Evolutionary conservation across 1,140 invertebrate species (phyloP), one percentile per base, ranked within the genome.

Genomic region (Eumaeus atala): DNA sequence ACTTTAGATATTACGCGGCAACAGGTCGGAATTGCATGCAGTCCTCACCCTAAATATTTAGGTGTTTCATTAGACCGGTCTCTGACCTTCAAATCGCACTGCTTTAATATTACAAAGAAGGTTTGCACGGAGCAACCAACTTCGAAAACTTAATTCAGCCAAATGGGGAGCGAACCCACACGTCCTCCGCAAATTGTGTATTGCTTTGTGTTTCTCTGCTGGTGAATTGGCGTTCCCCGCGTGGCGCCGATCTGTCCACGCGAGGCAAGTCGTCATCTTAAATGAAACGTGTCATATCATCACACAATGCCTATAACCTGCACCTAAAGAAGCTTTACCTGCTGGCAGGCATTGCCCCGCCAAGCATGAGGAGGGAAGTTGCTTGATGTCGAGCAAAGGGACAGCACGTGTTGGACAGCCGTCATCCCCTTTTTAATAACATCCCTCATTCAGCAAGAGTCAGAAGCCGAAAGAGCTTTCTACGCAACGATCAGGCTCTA

Each of bases 221-320:
- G 50, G 51, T 16, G 56, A 52, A 44, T 52, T 52, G 28, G 50
- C 56, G n/a, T 48, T 50, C 17, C 56, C 50, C 37, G 56, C 48
- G 10, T 58, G 56, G 50, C 36, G 33, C 11, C 51, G 56, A 16
- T 52, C 50, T 1, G n/a, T 42, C 4, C 44, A 58, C 33, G 48
- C 56, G 3, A 33, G 12, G 9, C 28, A 44, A 34, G 44, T 52
- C 5, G 47, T 40, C 16, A 21, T 34, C 6, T 12, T 52, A 12
- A 58, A 38, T 38, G 37, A 38, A 3, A 38, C 37, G 3, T 38
- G 12, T 9, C 37, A 9, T 9, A 38, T 38, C 8, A 38, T 38
- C 3, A 38, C 37, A 38, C 3, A 9, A 9, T 38, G 37, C 12
- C 37, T 38, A 2, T 4, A 38, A 12, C 37, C 37, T 38, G 9